Conservation (phyloP, 2,113 vertebrate genomes). For the Heteronetta atricapilla region DNA sequence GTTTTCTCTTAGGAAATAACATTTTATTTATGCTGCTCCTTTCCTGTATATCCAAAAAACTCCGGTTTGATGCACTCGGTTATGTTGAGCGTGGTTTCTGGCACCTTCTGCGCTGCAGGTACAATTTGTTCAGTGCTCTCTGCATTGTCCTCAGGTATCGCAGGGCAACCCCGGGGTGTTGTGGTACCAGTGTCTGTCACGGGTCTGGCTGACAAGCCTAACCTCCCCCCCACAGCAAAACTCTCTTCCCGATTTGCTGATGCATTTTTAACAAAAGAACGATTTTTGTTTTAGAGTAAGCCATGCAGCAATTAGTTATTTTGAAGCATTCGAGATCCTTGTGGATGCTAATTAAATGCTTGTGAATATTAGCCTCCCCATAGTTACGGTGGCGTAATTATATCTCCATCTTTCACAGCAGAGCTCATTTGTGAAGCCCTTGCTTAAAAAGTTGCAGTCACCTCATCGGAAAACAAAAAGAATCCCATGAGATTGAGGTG, state of each 20-base stretch:
- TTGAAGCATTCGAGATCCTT: neutral
- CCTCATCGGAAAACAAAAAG: conserved; percentile 18
- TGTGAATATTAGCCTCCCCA: neutral
- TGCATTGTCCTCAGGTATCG: neutral
- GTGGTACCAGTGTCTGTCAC: neutral
- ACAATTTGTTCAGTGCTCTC: conserved; percentile 13
- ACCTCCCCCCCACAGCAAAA: neutral
- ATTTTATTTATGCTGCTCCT: conserved; percentile 28
- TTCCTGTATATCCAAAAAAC: neutral
- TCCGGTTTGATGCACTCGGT: neutral
- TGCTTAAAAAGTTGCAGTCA: neutral
- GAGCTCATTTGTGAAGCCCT: neutral
- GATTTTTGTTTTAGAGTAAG: neutral
- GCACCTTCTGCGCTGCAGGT: neutral
- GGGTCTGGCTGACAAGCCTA: neutral
- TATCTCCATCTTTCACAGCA: neutral
- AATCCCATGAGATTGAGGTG: neutral
- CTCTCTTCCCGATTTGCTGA: neutral
- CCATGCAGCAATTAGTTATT: neutral
- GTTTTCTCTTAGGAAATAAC: conserved; percentile 46
- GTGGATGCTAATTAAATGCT: conserved; percentile 28
- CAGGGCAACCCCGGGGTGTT: neutral
- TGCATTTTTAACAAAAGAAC: neutral
- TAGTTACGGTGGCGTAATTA: neutral
- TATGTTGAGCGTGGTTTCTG: neutral